A percentile compares a stretch with the other conserved stretches of the same genome.
Evolutionary conservation across 2,113 vertebrate genomes (phyloP).

Genomic region (Myodes glareolus): DNA sequence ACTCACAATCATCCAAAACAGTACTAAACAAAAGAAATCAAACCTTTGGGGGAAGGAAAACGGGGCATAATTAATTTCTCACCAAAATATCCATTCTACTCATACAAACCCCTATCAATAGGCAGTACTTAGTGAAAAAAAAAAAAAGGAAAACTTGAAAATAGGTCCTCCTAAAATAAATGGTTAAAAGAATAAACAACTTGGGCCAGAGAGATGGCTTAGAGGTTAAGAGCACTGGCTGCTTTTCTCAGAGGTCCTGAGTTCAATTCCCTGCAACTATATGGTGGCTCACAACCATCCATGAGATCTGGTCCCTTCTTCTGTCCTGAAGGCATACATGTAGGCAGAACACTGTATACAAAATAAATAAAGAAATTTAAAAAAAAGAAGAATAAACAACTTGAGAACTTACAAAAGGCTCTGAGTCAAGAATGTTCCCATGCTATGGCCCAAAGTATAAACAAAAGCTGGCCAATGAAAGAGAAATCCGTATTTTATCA

Average conservation of each 20-base stretch:
- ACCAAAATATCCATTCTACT: constrained; percentile 41
- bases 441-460: constrained; percentile 57
- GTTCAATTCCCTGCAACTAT: too few species aligned
- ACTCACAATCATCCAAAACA: constrained; percentile 54
- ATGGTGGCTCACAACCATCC: too few species aligned
- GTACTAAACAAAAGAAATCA: constrained; percentile 63
- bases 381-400: constrained; percentile 70
- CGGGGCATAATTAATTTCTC: constrained; percentile 48
- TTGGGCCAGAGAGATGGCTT: too few species aligned
- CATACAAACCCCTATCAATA: constrained; percentile 64
- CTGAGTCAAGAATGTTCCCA: constrained; percentile 53
- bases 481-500: constrained; percentile 65
- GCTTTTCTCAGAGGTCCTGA: too few species aligned
- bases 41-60: neutral
- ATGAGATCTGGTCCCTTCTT: too few species aligned
- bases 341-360: too few species aligned
- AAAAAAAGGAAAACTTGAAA: constrained; percentile 66
- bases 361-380: too few species aligned
- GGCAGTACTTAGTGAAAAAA: constrained; percentile 43
- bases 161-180: constrained; percentile 69
- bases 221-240: too few species aligned
- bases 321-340: too few species aligned
- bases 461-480: constrained; percentile 61
- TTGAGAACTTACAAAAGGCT: constrained; percentile 68
- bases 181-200: constrained; percentile 66